Evolutionary conservation across 2,797 vertebrate genomes (phyloP).

Genomic region (Xenopus petersii): DNA sequence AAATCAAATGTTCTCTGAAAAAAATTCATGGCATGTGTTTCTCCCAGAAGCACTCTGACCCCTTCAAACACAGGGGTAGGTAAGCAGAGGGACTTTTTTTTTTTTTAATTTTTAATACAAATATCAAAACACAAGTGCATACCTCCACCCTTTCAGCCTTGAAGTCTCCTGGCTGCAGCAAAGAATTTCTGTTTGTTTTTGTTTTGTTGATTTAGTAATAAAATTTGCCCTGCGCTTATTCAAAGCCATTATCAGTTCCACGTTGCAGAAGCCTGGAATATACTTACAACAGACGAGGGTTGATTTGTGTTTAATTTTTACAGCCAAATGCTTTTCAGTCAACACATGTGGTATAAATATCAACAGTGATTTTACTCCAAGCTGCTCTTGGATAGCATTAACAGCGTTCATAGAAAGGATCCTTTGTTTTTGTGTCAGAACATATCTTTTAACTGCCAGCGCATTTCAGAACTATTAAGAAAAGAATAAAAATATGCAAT

Average conservation of each 20-base stretch:
- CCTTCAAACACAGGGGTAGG: not conserved
- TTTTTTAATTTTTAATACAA: not conserved
- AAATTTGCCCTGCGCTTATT: slow-evolving; percentile 51
- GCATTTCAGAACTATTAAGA: slow-evolving; percentile 49
- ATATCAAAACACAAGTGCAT: slow-evolving; percentile 10
- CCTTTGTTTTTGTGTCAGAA: slow-evolving; percentile 49
- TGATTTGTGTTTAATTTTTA: slow-evolving; percentile 54
- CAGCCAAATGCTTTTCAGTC: slow-evolving; percentile 56
- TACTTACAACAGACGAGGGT: slow-evolving; percentile 50
- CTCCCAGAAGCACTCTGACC: not conserved
- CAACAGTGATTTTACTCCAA: slow-evolving; percentile 50
- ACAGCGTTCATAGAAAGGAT: slow-evolving; percentile 56
- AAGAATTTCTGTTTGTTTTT: slow-evolving; percentile 1
- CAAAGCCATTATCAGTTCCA: slow-evolving; percentile 45
- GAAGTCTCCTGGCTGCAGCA: slow-evolving; percentile 4
- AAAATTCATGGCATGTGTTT: not conserved
- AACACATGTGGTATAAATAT: slow-evolving; percentile 55
- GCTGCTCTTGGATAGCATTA: slow-evolving; percentile 54
- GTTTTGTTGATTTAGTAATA: slow-evolving; percentile 45
- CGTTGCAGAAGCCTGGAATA: slow-evolving; percentile 40
- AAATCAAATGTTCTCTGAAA: too few relatives aligned
- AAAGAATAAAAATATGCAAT: slow-evolving; percentile 10
- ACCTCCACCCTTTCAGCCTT: slow-evolving; percentile 10
- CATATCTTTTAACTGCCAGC: slow-evolving; percentile 49
- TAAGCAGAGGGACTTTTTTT: slow-evolving; percentile 3